Evolutionary conservation across 2,113 vertebrate species (phyloP), one percentile per base, ranked within the genome.

Genomic region (Chroicocephalus ridibundus): DNA sequence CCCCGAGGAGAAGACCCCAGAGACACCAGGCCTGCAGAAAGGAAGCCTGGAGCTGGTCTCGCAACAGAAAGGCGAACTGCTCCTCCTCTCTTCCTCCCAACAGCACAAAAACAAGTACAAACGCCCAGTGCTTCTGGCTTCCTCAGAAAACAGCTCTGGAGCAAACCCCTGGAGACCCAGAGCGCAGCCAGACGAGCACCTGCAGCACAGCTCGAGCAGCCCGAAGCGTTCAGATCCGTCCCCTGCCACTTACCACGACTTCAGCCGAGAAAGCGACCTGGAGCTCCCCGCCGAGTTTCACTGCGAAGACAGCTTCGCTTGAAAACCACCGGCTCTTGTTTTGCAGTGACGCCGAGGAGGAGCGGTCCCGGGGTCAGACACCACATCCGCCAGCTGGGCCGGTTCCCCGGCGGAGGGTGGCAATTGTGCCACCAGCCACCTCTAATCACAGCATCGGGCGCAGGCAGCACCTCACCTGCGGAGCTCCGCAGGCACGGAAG

Each of bases 371-470:
- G 88, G 94, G 34, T 88, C 82, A 42, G 72, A 12, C 68, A 81
- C 93, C 86, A 92, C 95, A 97, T 96, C 96, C 92, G 57, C 90
- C 94, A 97, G 96, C 96, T 93, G 94, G 36, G 94, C 46, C 2
- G 7, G 84, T 49, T 88, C 72, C 66, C 60, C 6, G 3, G 75
- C 21, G 0, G 11, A 42, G 61, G 51, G 79, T 40, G 22, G 81
- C 92, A 2, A 65, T 2, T 4, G 10, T 6, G 4, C 54, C 55
- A 71, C 69, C 17, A 22, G 51, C 61, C 19, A 3, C 47, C 86
- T 22, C 36, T 46, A 70, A 69, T 38, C 86, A 22, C 77, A 0
- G 92, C 86, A 13, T 0, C 1, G 10, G 34, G 60, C 0, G 0
- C 71, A 1, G 58, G 57, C 82, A 69, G 64, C 1, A 1, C 60